Conservation (phyloP, 2,888 invertebrate species). For the Phasia obesa region DNA sequence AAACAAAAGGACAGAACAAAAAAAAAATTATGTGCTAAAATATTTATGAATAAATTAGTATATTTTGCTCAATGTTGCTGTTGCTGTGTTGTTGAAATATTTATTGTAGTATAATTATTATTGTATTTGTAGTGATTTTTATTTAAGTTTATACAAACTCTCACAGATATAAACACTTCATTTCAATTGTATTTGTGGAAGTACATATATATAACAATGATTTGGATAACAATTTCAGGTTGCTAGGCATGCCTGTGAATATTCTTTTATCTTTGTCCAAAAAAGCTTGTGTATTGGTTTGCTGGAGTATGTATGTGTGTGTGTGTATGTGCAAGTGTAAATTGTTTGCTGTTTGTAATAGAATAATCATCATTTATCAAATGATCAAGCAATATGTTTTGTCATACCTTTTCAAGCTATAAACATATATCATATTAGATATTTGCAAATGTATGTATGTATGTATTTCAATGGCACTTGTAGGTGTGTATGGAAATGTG, state of each 20-base stretch:
- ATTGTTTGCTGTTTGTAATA: conserved; percentile 61
- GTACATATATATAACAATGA: conserved; percentile 5
- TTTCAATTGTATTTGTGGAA: background rate
- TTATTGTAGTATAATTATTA: conserved; percentile 60
- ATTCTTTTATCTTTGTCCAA: background rate
- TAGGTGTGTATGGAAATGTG: conserved; percentile 3
- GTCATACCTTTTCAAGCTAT: conserved; percentile 61
- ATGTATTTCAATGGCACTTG: background rate
- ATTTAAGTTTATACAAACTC: conserved; percentile 17
- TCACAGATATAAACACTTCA: background rate
- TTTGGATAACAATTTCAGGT: conserved; percentile 48
- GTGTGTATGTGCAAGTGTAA: conserved; percentile 8
- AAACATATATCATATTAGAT: conserved; percentile 20
- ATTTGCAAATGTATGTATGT: background rate
- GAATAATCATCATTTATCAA: conserved; percentile 68
- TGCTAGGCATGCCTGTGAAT: conserved; percentile 25
- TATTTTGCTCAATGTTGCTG: conserved; percentile 7
- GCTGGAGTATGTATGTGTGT: background rate
- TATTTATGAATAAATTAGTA: conserved; percentile 6
- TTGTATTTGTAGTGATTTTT: conserved; percentile 49
- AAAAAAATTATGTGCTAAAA: conserved; percentile 3
- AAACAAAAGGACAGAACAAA: conserved; percentile 23
- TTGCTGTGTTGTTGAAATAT: conserved; percentile 53
- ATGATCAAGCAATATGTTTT: conserved; percentile 68
- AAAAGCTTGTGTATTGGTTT: background rate